Evolutionary conservation across 2,888 invertebrate genomes (phyloP), one percentile per base, ranked within the genome.

Genomic region (Sinohyriopsis cumingii): DNA sequence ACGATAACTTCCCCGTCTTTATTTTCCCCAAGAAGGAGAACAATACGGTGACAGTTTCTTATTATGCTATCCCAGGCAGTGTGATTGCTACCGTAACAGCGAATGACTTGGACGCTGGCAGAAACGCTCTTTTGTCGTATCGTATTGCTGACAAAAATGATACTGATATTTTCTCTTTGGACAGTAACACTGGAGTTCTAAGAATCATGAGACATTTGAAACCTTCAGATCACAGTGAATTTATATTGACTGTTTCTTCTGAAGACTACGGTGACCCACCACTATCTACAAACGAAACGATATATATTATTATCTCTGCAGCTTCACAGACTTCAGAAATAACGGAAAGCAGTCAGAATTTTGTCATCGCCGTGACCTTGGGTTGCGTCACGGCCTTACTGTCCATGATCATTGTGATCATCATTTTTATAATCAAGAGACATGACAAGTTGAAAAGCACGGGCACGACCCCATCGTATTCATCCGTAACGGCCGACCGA

Each of bases 1-100:
- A 84, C 66, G 84, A 84, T 72, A 81, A 84, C 68, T 68, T 70
- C 12, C 84, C 84, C 0, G 68, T 77, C 56, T 82, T 84, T 72
- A 72, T 79, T 28, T 81, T 79, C 57, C 83, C 84, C 12, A 72
- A 72, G 61, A 77, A 69, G 20, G 71, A 71, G 59, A 83, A 84
- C 76, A 79, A 79, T 28, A 79, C 81, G 9, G 71, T 82, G 33
- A 73, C 78, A 28, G 73, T 82, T 61, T 76, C 79, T 18, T 74
- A 77, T 67, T 76, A 79, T 66, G 76, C 73, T 28, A 70, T 72
- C 45, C 76, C 76, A 45, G 78, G 80, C 5, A 73, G 79, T 22
- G 70, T 73, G 3, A 75, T 81, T 24, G 72, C 81, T 19, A 71
- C 70, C 24, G 70, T 81, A 57, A 67, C 75, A 62, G 81, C 82